These are phyloP conservation scores for Hirundichthys speculiger DNA, from an alignment of 2,113 vertebrate species.

Conservation along the genomic window DNA sequence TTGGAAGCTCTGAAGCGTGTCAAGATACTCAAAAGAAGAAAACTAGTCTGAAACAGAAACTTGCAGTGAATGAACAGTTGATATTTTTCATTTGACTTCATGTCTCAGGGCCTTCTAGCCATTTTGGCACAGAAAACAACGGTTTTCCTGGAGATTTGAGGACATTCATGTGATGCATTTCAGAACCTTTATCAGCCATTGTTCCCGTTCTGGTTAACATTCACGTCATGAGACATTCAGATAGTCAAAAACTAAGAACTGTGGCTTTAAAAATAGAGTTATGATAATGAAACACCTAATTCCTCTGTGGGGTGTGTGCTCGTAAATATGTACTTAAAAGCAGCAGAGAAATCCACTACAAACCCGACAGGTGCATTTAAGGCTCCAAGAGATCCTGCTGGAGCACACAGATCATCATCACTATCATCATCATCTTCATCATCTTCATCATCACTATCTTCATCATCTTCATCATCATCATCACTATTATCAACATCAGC, in stretches of 20 bases:
- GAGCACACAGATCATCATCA: conserved; percentile 17
- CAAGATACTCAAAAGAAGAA: no score
- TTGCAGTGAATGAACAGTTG: no score
- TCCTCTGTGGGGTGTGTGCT: conserved; percentile 18
- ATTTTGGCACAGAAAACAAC: neutral
- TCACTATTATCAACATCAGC: neutral
- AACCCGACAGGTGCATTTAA: conserved; percentile 20
- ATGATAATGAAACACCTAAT: conserved; percentile 24
- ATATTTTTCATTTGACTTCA: no score
- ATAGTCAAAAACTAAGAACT: conserved; percentile 14
- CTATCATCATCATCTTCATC: neutral
- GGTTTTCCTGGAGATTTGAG: neutral
- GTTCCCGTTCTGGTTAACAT: conserved; percentile 10
- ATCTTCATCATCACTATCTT: neutral
- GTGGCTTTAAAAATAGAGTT: conserved; percentile 31
- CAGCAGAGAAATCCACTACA: conserved; percentile 6
- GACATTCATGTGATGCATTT: conserved; percentile 5
- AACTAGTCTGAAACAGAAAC: no score
- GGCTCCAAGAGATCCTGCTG: conserved; percentile 15
- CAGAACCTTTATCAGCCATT: neutral
- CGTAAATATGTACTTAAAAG: conserved; percentile 14
- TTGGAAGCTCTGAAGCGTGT: no score
- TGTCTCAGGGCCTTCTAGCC: neutral
- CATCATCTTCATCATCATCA: neutral
- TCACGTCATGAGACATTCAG: conserved; percentile 22